Conservation (phyloP, 2,113 vertebrate species). For the Paramormyrops kingsleyae region DNA sequence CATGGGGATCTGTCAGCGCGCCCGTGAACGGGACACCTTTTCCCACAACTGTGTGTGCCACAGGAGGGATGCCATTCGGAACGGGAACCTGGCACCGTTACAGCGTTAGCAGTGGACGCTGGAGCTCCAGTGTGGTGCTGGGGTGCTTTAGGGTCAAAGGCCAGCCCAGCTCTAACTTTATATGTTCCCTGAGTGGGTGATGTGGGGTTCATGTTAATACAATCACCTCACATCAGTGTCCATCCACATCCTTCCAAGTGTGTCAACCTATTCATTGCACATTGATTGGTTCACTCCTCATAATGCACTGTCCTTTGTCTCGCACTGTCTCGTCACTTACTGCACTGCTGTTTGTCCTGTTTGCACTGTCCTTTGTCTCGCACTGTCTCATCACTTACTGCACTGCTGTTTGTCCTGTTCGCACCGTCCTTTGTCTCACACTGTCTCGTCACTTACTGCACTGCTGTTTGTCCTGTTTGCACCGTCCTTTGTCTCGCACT, state of each 20-base stretch:
- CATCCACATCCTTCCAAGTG: background rate
- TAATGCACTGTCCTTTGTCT: background rate
- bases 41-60: background rate
- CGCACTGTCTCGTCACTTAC: too few species aligned
- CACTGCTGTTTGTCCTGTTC: too few species aligned
- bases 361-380: too few species aligned
- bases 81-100: background rate
- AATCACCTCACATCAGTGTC: background rate
- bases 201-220: background rate
- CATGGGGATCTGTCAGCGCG: background rate
- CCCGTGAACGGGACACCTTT: background rate
- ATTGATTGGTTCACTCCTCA: background rate
- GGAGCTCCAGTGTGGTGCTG: background rate
- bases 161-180: background rate
- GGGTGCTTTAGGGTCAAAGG: background rate
- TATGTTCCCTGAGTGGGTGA: background rate
- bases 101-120: background rate
- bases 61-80: background rate
- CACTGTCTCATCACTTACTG: too few species aligned
- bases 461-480: too few species aligned
- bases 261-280: background rate
- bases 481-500: too few species aligned
- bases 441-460: too few species aligned
- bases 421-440: too few species aligned
- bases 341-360: too few species aligned